These are phyloP conservation scores for Thermophis baileyi DNA, from an alignment of 2,113 vertebrate genomes.

Conservation along the genomic window DNA sequence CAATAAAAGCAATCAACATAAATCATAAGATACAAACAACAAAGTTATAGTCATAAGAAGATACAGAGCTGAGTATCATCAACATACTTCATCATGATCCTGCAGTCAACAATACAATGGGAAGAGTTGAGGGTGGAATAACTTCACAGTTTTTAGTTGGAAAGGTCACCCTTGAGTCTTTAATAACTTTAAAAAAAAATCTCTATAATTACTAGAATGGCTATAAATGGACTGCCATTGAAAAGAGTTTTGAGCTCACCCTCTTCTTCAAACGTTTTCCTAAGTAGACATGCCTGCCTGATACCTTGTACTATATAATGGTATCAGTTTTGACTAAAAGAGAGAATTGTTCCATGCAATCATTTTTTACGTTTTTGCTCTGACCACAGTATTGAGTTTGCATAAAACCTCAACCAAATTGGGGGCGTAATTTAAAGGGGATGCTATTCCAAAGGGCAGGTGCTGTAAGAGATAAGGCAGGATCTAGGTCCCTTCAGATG, in stretches of 20 bases:
- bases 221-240: neutral
- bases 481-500: neutral
- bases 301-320: neutral
- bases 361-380: neutral
- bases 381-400: neutral
- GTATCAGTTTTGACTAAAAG: neutral
- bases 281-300: neutral
- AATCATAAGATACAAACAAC: no score
- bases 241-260: neutral
- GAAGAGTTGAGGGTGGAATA: neutral
- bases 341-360: neutral
- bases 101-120: neutral
- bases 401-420: neutral
- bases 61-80: neutral
- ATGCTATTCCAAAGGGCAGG: neutral
- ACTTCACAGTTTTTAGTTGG: neutral
- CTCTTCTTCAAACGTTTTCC: neutral
- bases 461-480: neutral
- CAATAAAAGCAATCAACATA: no score
- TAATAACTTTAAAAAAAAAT: neutral
- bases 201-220: neutral
- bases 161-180: neutral
- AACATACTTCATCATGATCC: neutral
- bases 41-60: no score
- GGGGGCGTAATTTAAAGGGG: neutral